Conservation (phyloP, 23 tunicate species). For the Trididemnum miniatum region DNA sequence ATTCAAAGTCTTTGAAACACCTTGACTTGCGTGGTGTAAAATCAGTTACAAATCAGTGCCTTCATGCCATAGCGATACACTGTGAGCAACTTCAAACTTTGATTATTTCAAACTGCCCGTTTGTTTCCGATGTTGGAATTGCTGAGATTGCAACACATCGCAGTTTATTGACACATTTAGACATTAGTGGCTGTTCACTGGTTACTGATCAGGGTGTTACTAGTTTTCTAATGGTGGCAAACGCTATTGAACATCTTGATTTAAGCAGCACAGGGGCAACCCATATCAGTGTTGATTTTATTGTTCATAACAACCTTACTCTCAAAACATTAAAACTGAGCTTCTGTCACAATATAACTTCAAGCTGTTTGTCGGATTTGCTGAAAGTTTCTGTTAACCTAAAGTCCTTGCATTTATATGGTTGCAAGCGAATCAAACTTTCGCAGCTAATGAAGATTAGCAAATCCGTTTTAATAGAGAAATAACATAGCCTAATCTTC, state of each 20-base stretch:
- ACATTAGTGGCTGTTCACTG: conserved; percentile 58
- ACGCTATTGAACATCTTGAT: conserved; percentile 23
- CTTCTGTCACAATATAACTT: conserved; percentile 71
- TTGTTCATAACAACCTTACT: conserved; percentile 7
- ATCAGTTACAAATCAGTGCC: conserved; percentile 48
- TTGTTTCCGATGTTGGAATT: conserved; percentile 41
- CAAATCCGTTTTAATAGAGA: conserved; percentile 41
- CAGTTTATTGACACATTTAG: conserved; percentile 23
- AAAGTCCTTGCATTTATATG: conserved; percentile 54
- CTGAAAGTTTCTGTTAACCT: conserved; percentile 27
- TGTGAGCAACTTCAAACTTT: conserved; percentile 43
- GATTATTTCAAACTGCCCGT: conserved; percentile 51
- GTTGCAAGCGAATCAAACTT: conserved; percentile 59
- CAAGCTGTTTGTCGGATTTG: conserved; percentile 31
- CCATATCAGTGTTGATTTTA: conserved; percentile 24
- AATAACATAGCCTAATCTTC: too few species aligned
- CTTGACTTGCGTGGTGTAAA: conserved; percentile 64
- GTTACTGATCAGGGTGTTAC: conserved; percentile 52
- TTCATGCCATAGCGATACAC: conserved; percentile 36
- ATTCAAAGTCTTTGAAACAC: conserved; percentile 13
- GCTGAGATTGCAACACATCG: conserved; percentile 38
- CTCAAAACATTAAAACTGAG: conserved; percentile 55
- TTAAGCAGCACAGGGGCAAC: conserved; percentile 64
- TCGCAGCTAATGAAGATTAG: conserved; percentile 29
- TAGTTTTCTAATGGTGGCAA: conserved; percentile 22